Evolutionary conservation across 2,113 vertebrate genomes (phyloP), one percentile per base, ranked within the genome.

Genomic region (Phyllostomus hastatus): DNA sequence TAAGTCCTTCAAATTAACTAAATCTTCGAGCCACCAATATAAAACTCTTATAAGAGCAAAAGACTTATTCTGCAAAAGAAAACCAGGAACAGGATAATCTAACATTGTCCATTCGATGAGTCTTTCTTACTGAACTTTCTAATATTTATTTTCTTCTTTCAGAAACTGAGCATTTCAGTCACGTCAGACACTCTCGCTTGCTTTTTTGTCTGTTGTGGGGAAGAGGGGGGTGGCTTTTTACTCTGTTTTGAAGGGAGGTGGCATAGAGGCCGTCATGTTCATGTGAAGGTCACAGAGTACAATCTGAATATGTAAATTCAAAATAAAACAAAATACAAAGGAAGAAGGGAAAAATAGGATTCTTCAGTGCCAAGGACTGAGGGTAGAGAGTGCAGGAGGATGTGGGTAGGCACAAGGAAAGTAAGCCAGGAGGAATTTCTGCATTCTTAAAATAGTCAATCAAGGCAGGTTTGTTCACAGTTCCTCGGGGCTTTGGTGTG

Each of bases 71-170:
- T 46, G 31, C 6, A 12, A 92, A 90, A 64, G 61, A 91, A 89
- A 95, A 89, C 35, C 43, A 28, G 52, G 11, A 84, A 88, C 2
- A 66, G 19, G 73, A 10, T 75, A 12, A 33, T 76, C 9, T 70
- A 31, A 75, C 24, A 83, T 19, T 50, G 8, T 46, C n/a, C 89
- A 0, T 87, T 54, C 7, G 43, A 24, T 80, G 35, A 66, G 5
- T 72, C 16, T n/a, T 82, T 82, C 48, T 92, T 73, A 84, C 0
- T 17, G 38, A 83, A 76, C 26, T 75, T 94, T 88, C 57, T 88
- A 46, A 31, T 46, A 70, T 24, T 12, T 4, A 52, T 66, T 41
- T 38, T 87, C 28, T 43, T 91, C 46, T 94, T 52, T 72, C 33
- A 57, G 46, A 87, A 86, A 90, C 16, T 8, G 26, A 43, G n/a